Conservation (phyloP, 2,888 invertebrate species). For the Artemia sinica region DNA sequence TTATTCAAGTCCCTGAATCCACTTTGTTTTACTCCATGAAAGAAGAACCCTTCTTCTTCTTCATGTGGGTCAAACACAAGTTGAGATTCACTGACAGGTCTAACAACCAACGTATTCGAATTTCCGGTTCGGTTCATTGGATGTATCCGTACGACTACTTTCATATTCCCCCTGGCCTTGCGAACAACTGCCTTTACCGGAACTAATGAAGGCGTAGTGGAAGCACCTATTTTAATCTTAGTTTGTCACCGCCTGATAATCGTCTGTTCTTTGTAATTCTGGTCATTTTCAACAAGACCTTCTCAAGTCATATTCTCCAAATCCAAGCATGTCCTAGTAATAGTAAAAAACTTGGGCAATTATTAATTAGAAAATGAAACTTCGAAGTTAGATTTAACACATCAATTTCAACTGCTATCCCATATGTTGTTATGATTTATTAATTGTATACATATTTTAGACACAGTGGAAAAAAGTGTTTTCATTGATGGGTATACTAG, state of each 20-base stretch:
- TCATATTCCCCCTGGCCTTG: conserved; percentile 40
- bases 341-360: too few species aligned
- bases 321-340: too few species aligned
- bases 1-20: conserved; percentile 48
- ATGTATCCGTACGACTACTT: conserved; percentile 68
- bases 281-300: neutral
- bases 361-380: too few species aligned
- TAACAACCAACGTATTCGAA: conserved; percentile 44
- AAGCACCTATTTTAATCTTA: neutral
- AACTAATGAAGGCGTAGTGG: neutral
- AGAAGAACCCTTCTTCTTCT: conserved; percentile 45
- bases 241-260: neutral
- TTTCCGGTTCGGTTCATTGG: conserved; percentile 52
- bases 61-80: conserved; percentile 76
- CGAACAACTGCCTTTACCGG: neutral
- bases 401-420: too few species aligned
- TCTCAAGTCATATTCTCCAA: too few species aligned
- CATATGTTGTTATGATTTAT: too few species aligned
- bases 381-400: too few species aligned
- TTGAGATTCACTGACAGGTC: conserved; percentile 55
- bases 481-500: too few species aligned
- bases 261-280: neutral
- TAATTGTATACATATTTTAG: too few species aligned
- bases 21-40: too few species aligned
- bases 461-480: too few species aligned